phyloP scores from a whole-genome alignment of 2,113 vertebrate species.

The Sinocyclocheilus maitianheensis region DNA sequence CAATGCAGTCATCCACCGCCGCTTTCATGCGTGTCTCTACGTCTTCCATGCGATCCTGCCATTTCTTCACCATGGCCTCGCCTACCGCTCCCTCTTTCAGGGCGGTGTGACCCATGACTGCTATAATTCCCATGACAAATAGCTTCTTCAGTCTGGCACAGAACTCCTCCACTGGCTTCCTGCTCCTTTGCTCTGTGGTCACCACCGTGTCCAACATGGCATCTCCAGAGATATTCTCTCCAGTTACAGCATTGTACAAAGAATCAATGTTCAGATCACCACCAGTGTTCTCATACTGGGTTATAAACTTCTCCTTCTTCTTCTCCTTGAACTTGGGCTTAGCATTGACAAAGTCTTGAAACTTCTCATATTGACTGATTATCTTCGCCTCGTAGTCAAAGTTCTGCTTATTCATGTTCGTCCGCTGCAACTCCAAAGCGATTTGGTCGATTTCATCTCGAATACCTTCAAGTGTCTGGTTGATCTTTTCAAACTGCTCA shows the following conservation, averaged over 20 bases:
- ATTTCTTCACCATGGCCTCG: constrained; percentile 73
- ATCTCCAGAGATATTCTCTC: constrained; percentile 68
- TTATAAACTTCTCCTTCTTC: constrained; percentile 78
- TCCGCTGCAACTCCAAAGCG: constrained; percentile 67
- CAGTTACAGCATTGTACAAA: constrained; percentile 73
- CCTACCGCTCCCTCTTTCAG: constrained; percentile 72
- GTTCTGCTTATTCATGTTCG: constrained; percentile 77
- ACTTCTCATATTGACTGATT: constrained; percentile 80
- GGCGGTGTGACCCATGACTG: constrained; percentile 76
- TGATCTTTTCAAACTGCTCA: constrained; percentile 73
- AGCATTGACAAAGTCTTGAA: constrained; percentile 76
- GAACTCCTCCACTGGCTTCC: constrained; percentile 77
- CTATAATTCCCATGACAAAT: constrained; percentile 77
- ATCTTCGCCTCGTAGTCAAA: constrained; percentile 77
- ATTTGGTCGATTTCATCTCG: constrained; percentile 73
- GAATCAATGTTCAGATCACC: constrained; percentile 75
- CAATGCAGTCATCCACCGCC: constrained; percentile 75
- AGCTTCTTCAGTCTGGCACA: constrained; percentile 79
- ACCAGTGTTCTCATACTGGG: constrained; percentile 73
- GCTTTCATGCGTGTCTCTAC: constrained; percentile 79
- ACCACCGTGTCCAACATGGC: constrained; percentile 73
- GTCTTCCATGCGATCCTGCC: constrained; percentile 75
- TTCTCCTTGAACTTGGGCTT: constrained; percentile 75
- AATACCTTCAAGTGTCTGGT: constrained; percentile 73
- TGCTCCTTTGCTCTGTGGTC: constrained; percentile 66